phyloP scores from a whole-genome alignment of 2,113 vertebrate genomes.

The Erythrolamprus reginae region DNA sequence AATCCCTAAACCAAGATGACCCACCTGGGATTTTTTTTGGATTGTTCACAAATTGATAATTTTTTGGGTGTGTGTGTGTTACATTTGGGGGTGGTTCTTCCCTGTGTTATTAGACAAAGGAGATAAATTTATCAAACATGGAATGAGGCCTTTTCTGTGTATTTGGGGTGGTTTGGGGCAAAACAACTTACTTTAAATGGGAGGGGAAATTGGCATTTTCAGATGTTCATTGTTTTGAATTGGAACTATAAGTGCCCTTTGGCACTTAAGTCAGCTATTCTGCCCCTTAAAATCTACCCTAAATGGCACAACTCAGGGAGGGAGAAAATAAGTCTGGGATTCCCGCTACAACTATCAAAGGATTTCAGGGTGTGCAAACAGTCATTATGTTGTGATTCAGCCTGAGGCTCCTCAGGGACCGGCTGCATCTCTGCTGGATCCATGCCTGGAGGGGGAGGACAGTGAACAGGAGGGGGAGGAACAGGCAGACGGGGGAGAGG shows the following conservation, averaged over 20 bases:
- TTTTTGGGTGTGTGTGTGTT: no score
- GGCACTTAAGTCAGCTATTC: neutral
- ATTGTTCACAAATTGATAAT: no score
- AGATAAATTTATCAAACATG: neutral
- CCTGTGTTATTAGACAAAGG: neutral
- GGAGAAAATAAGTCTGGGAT: neutral
- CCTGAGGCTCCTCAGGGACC: no score
- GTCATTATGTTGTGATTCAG: no score
- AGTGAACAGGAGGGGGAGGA: no score
- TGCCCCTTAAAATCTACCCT: neutral
- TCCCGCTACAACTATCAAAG: neutral
- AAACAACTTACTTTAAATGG: neutral
- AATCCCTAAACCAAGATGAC: no score
- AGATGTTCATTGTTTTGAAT: neutral
- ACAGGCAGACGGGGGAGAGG: no score
- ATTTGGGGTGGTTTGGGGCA: neutral
- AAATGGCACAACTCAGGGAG: neutral
- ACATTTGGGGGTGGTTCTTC: no score
- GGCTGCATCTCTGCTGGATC: no score
- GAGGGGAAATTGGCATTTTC: neutral
- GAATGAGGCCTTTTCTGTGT: neutral
- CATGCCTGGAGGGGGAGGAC: no score
- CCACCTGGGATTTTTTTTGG: no score
- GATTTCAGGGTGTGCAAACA: neutral
- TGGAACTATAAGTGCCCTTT: neutral